Base-by-base conservation (phyloP, 2,797 vertebrate species). In the Meda fulgida region DNA sequence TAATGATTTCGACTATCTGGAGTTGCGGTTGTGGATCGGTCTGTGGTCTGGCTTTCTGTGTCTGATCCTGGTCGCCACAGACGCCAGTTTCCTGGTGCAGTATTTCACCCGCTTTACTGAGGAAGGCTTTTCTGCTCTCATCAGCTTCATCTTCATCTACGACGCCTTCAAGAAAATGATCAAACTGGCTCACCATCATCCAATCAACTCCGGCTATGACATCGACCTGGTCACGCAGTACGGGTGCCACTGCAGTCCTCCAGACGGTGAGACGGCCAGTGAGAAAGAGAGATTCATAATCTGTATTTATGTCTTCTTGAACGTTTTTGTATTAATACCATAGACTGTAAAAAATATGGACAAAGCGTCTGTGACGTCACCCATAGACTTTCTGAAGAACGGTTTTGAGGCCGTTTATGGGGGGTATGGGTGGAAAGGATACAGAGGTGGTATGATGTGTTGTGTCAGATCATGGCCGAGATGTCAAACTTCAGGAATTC, bases 121-220 rank as follows among this genome's bases (percentile, higher is more conserved):
- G 87, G 98, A 99, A 84, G 98, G 98, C 0, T 99, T 99, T 90
- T 98, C 98, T 0, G 96, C 98, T 6, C 95, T 99, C 23, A 99
- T 99, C 92, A 99, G 98, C 94, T 99, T 99, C 95, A 99, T 99
- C 93, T 99, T 99, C 91, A 99, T 99, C 90, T 99, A 99, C 0
- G 98, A 99, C 40, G 96, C 98, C 53, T 99, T 99, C 91, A 99
- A 99, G 90, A 99, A 99, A 94, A 99, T 99, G 98, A 96, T 98
- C 82, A 98, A 98, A 86, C 93, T 99, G 87, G 96, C 96, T 0
- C 93, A 98, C 80, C 92, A 98, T 91, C 96, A 99, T 88, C 97
- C 96, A 0, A 98, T 99, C 87, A 96, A 98, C 92, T 76, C 95
- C 0, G n/a, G 93, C 8, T 98, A 94, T 84, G 91, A 94, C 86